Evolutionary conservation across 2,797 vertebrate species (phyloP).

Genomic region (Phylloscopus collybita): DNA sequence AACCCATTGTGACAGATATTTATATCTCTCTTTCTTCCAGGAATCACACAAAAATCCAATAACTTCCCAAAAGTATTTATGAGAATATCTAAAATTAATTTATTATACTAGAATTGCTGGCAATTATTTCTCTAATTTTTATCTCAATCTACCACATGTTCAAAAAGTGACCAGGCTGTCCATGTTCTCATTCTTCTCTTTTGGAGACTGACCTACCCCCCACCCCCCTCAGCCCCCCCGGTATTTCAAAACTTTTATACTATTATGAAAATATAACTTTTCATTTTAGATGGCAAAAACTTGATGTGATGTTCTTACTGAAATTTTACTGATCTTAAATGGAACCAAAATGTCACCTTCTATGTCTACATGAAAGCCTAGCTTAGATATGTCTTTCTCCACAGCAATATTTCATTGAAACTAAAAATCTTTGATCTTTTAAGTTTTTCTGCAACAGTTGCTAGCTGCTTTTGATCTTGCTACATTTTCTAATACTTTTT

Average conservation of each 20-base stretch:
- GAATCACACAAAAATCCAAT: neutral
- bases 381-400: neutral
- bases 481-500: neutral
- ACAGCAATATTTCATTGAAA: neutral
- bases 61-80: neutral
- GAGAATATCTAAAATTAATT: neutral
- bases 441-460: neutral
- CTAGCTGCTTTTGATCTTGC: neutral
- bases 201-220: neutral
- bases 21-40: neutral
- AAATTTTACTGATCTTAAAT: neutral
- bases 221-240: no score
- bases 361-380: neutral
- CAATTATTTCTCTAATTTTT: neutral
- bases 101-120: neutral
- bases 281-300: neutral
- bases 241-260: neutral
- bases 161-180: neutral
- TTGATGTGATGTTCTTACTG: neutral
- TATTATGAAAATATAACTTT: neutral
- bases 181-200: neutral
- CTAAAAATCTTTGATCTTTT: neutral
- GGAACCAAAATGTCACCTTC: neutral
- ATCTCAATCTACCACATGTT: neutral
- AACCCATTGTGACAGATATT: neutral